These are phyloP conservation scores for Catagonus wagneri DNA, from an alignment of 2,113 vertebrate genomes.

Conservation along the genomic window DNA sequence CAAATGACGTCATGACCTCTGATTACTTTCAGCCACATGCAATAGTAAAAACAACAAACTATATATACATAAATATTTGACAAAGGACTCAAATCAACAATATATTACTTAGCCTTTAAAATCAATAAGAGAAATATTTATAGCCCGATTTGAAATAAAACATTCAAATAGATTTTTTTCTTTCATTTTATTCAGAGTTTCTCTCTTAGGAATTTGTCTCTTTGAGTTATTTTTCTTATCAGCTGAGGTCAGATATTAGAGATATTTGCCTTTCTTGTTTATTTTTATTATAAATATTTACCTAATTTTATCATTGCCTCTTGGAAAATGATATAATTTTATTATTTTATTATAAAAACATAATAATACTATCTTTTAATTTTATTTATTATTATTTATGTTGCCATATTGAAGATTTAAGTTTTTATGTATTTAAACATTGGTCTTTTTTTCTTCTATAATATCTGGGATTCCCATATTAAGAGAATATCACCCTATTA, in stretches of 20 bases:
- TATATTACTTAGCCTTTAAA: slow-evolving; percentile 31
- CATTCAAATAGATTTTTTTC: not conserved
- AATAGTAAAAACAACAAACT: not conserved
- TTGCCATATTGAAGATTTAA: not conserved
- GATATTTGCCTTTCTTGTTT: not conserved
- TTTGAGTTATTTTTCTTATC: not conserved
- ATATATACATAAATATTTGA: not conserved
- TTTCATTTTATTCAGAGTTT: not conserved
- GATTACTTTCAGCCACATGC: not conserved
- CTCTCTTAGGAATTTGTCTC: not conserved
- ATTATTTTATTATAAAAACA: too few species aligned
- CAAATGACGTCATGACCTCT: not conserved
- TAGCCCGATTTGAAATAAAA: not conserved
- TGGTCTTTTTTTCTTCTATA: not conserved
- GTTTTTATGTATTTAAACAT: not conserved
- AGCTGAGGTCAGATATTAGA: not conserved
- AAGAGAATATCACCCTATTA: not conserved
- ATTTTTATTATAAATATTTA: slow-evolving; percentile 35
- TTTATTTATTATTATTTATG: not conserved
- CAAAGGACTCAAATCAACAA: not conserved
- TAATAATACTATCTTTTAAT: too few species aligned
- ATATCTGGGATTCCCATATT: not conserved
- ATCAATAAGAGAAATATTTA: not conserved
- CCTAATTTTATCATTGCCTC: not conserved
- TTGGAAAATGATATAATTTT: not conserved